These are phyloP conservation scores for Oscheius sp. DNA, from an alignment of 2,888 invertebrate species.

Conservation along the genomic window DNA sequence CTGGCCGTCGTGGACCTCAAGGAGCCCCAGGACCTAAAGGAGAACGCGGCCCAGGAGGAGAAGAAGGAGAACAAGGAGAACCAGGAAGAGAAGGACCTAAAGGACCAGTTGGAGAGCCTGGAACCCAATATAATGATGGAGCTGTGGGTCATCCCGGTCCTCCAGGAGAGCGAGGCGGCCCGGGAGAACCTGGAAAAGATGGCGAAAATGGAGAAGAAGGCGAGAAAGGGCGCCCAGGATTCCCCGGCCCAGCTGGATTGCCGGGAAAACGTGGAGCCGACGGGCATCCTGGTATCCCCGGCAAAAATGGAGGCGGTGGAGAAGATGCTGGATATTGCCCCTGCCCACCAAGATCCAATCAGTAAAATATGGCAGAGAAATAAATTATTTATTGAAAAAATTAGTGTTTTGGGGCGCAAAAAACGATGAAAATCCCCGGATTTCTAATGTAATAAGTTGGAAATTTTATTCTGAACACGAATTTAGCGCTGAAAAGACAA, in stretches of 20 bases:
- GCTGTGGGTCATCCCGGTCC: conserved; percentile 46
- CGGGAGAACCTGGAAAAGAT: conserved; percentile 30
- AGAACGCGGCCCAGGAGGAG: conserved; percentile 58
- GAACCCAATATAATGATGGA: conserved; percentile 48
- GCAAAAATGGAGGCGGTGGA: conserved; percentile 50
- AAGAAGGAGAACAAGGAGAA: conserved; percentile 49
- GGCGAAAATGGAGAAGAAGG: conserved; percentile 19
- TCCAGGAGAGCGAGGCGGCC: conserved; percentile 39
- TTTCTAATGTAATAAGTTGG: no score
- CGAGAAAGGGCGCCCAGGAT: conserved; percentile 47
- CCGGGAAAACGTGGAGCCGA: conserved; percentile 45
- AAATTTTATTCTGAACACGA: no score
- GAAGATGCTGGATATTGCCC: conserved; percentile 31
- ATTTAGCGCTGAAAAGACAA: no score
- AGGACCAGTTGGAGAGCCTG: conserved; percentile 58
- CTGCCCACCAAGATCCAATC: conserved; percentile 11
- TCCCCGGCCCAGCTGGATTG: conserved; percentile 47
- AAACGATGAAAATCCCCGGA: no score
- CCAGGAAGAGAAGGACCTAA: conserved; percentile 54
- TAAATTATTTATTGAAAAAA: no score
- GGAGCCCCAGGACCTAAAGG: conserved; percentile 61
- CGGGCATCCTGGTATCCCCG: conserved; percentile 45
- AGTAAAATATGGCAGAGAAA: neutral
- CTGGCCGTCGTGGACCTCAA: conserved; percentile 56
- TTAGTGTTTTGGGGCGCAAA: no score